These are phyloP conservation scores for Apteryx mantelli DNA, from an alignment of 2,113 vertebrate genomes.

Conservation along the genomic window DNA sequence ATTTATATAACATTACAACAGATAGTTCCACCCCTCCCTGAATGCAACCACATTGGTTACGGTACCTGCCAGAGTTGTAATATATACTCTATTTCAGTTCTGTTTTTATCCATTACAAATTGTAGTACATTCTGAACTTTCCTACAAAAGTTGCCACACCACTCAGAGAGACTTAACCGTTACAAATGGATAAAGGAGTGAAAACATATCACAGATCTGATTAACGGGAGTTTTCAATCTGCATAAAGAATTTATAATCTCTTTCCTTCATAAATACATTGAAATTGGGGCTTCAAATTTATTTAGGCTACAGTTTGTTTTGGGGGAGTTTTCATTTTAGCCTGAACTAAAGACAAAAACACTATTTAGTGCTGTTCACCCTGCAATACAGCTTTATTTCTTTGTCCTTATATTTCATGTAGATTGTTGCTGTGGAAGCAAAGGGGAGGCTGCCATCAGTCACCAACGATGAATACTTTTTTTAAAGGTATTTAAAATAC, in stretches of 20 bases:
- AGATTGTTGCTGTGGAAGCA: background rate
- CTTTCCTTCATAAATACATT: background rate
- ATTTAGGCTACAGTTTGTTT: background rate
- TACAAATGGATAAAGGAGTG: background rate
- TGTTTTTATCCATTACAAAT: conserved; percentile 54
- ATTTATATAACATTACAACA: background rate
- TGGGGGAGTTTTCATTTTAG: background rate
- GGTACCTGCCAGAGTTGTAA: background rate
- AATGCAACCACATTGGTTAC: conserved; percentile 2
- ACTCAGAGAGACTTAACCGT: conserved; percentile 38
- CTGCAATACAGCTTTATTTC: background rate
- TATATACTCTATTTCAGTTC: background rate
- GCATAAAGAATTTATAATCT: background rate
- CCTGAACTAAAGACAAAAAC: background rate
- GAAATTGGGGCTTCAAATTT: background rate
- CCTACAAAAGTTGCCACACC: conserved; percentile 55
- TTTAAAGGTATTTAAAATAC: background rate
- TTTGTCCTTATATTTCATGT: background rate
- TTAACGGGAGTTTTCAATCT: background rate
- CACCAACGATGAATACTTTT: background rate
- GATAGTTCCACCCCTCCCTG: background rate
- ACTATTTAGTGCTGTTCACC: background rate
- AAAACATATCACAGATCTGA: background rate
- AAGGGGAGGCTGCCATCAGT: background rate
- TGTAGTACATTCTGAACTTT: conserved; percentile 12